Evolutionary conservation across 2,113 vertebrate genomes (phyloP).

Genomic region (Scalopus aquaticus): DNA sequence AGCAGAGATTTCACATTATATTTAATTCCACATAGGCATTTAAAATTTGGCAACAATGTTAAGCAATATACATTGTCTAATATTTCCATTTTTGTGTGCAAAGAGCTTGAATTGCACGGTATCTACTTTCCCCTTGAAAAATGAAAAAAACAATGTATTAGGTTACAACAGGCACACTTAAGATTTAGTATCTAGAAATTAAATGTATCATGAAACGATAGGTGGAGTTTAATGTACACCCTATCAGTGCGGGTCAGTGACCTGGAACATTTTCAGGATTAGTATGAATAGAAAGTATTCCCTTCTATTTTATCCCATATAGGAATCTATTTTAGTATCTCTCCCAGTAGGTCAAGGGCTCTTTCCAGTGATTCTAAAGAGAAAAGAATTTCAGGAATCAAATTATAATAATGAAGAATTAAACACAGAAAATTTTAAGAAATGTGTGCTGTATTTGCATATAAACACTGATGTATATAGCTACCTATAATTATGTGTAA

Average conservation of each 20-base stretch:
- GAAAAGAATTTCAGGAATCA: slow-evolving; percentile 54
- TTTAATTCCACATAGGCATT: neutral
- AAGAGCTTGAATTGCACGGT: slow-evolving; percentile 60
- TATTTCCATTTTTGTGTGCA: slow-evolving; percentile 68
- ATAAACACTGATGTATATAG: neutral
- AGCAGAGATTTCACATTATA: neutral
- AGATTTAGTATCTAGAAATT: slow-evolving; percentile 79
- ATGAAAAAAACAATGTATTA: slow-evolving; percentile 70
- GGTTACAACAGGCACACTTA: slow-evolving; percentile 70
- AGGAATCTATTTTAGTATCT: slow-evolving; percentile 69
- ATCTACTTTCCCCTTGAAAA: slow-evolving; percentile 73
- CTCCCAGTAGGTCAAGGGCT: slow-evolving; percentile 58
- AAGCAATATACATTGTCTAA: slow-evolving; percentile 1
- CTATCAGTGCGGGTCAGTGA: slow-evolving; percentile 72
- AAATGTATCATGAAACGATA: slow-evolving; percentile 80
- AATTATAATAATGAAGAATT: slow-evolving; percentile 47
- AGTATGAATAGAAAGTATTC: slow-evolving; percentile 76
- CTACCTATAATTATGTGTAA: neutral
- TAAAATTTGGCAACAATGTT: slow-evolving; percentile 62
- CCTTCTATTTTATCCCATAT: slow-evolving; percentile 61
- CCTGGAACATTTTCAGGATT: slow-evolving; percentile 80
- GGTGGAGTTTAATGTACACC: slow-evolving; percentile 78
- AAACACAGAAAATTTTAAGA: neutral
- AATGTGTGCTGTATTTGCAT: neutral
- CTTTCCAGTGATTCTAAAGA: slow-evolving; percentile 50